A percentile compares a stretch with the other conserved stretches of the same genome.
Evolutionary conservation across 2,797 vertebrate species (phyloP).

Genomic region (Chromobotia macracanthus): DNA sequence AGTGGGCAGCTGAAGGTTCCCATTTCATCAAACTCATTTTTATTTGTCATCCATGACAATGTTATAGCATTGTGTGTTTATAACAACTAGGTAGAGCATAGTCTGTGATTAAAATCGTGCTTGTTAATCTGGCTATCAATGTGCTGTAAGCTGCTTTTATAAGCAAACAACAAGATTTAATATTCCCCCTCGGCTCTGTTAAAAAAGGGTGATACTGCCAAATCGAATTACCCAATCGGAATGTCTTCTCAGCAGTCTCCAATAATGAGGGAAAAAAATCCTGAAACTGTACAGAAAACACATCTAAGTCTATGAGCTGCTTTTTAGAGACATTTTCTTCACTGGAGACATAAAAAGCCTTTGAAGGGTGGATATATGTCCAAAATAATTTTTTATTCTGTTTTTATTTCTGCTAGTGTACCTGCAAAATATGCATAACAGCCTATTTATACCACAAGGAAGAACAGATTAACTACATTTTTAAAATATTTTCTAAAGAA

Average conservation of each 20-base stretch:
- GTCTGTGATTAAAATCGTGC: slow-evolving; percentile 22
- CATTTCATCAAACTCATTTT: background rate
- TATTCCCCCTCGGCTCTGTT: slow-evolving; percentile 11
- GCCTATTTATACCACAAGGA: background rate
- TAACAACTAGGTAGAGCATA: background rate
- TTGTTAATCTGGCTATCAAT: slow-evolving; percentile 50
- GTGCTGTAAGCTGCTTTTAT: slow-evolving; percentile 46
- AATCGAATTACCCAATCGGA: slow-evolving; percentile 22
- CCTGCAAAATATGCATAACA: background rate
- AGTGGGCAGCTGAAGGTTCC: background rate
- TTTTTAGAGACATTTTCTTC: background rate
- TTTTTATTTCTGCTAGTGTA: background rate
- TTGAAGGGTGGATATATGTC: background rate
- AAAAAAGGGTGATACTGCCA: slow-evolving; percentile 33
- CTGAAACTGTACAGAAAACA: slow-evolving; percentile 8
- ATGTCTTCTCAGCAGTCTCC: slow-evolving; percentile 12
- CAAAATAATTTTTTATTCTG: background rate
- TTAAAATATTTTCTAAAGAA: background rate
- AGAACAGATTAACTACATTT: background rate
- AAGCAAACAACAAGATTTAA: slow-evolving; percentile 50
- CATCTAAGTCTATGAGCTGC: no score
- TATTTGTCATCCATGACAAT: background rate
- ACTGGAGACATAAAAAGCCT: background rate
- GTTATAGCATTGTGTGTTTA: slow-evolving; percentile 16
- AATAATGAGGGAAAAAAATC: slow-evolving; percentile 26